A percentile compares a stretch with the other conserved stretches of the same genome.
phyloP scores from a whole-genome alignment of 2,113 vertebrate species.

The Vanacampus margaritifer region DNA sequence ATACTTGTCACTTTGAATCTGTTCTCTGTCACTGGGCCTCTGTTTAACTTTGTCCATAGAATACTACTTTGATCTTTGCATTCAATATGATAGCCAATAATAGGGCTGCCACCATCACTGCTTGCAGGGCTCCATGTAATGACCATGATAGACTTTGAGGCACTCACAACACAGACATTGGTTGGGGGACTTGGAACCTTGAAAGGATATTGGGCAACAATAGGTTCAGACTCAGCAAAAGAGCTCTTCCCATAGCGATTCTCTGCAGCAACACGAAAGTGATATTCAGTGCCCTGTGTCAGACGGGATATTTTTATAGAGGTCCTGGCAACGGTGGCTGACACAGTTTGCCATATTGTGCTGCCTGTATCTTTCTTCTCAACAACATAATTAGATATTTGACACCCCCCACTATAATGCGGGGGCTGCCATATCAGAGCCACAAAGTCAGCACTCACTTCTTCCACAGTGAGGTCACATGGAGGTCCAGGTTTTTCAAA shows the following conservation, averaged over 20 bases:
- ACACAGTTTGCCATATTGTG: slow-evolving; percentile 88
- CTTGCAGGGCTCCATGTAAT: slow-evolving; percentile 88
- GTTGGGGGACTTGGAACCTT: slow-evolving; percentile 85
- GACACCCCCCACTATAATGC: slow-evolving; percentile 89
- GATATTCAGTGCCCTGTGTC: slow-evolving; percentile 89
- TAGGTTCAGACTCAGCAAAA: slow-evolving; percentile 77
- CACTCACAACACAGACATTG: slow-evolving; percentile 79
- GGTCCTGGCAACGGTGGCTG: slow-evolving; percentile 92
- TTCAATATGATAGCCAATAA: slow-evolving; percentile 92
- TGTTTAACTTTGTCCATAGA: slow-evolving; percentile 94
- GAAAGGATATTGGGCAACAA: slow-evolving; percentile 93
- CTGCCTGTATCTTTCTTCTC: slow-evolving; percentile 92
- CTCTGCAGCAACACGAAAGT: slow-evolving; percentile 93
- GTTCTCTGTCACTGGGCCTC: slow-evolving; percentile 81
- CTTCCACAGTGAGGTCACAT: slow-evolving; percentile 81
- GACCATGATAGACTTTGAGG: slow-evolving; percentile 88
- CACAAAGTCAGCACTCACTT: slow-evolving; percentile 88
- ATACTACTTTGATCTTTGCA: slow-evolving; percentile 96
- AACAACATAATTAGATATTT: slow-evolving; percentile 94
- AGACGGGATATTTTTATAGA: slow-evolving; percentile 88
- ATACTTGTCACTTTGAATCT: slow-evolving; percentile 90
- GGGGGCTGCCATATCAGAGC: slow-evolving; percentile 91
- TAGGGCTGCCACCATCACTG: slow-evolving; percentile 87
- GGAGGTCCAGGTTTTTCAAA: slow-evolving; percentile 93
- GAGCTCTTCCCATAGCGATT: slow-evolving; percentile 94